These are phyloP conservation scores for Geotrypetes seraphini DNA, from an alignment of 2,797 vertebrate species.

Conservation along the genomic window DNA sequence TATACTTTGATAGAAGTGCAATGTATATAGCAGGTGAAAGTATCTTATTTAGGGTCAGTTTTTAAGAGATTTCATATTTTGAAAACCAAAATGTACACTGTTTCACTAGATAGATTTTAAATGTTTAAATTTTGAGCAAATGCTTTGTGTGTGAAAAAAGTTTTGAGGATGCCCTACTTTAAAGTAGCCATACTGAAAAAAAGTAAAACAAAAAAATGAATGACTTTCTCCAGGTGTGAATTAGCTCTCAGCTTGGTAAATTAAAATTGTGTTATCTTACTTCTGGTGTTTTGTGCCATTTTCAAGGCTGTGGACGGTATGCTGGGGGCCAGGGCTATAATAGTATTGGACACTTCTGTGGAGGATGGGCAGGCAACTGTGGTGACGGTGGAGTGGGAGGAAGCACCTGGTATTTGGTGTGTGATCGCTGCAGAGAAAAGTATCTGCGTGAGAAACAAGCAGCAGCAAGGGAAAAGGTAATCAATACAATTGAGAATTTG, in stretches of 20 bases:
- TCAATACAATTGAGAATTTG: too few species aligned
- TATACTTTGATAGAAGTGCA: too few species aligned
- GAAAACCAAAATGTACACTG: background rate
- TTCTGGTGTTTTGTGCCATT: background rate
- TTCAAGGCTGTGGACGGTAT: conserved; percentile 89
- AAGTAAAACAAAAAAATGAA: too few species aligned
- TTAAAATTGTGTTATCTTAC: background rate
- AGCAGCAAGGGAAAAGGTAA: conserved; percentile 94
- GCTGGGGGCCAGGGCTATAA: conserved; percentile 97
- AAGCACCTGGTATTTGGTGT: conserved; percentile 97
- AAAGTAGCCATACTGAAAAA: too few species aligned
- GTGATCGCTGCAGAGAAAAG: conserved; percentile 93
- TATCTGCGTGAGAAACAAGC: conserved; percentile 95
- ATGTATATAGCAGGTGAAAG: too few species aligned
- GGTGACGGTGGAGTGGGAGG: conserved; percentile 95
- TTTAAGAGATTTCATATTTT: too few species aligned
- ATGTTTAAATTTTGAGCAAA: too few species aligned
- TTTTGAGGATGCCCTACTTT: too few species aligned
- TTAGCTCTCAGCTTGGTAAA: background rate
- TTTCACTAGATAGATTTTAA: too few species aligned
- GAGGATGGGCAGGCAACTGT: conserved; percentile 97
- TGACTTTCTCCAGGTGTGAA: background rate
- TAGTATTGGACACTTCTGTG: conserved; percentile 96
- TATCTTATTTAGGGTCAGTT: too few species aligned
- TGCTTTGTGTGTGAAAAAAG: too few species aligned